These are phyloP conservation scores for Rynchops niger DNA, from an alignment of 2,113 vertebrate genomes.

Conservation along the genomic window DNA sequence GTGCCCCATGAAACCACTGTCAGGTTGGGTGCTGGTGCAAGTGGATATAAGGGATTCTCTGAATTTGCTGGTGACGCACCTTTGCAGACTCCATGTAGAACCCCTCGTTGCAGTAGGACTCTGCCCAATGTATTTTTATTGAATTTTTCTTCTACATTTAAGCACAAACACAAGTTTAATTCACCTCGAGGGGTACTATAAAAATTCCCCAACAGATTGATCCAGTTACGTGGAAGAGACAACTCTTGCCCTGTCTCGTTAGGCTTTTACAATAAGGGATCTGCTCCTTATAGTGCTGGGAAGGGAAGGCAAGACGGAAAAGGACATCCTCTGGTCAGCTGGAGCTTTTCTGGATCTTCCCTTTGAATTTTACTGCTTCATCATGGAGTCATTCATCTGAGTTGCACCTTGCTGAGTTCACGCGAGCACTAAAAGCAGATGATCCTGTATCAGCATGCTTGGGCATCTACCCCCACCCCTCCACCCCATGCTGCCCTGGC, in stretches of 20 bases:
- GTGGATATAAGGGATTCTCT: not conserved
- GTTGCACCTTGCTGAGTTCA: not conserved
- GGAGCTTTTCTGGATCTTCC: not conserved
- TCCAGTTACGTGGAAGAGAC: not conserved
- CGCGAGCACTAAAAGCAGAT: too few relatives aligned
- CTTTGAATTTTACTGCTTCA: not conserved
- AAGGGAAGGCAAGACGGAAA: not conserved
- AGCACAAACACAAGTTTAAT: not conserved
- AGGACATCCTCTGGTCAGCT: not conserved
- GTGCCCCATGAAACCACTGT: too few relatives aligned
- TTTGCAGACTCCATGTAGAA: too few relatives aligned
- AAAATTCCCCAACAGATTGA: not conserved
- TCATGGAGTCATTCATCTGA: not conserved
- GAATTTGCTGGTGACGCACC: too few relatives aligned
- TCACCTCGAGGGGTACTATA: not conserved
- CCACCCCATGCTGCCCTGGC: not conserved
- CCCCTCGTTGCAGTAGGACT: accelerated
- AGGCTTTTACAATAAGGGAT: not conserved
- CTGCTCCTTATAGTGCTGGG: not conserved
- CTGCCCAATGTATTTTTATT: not conserved
- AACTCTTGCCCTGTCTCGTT: not conserved
- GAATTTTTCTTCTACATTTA: too few relatives aligned
- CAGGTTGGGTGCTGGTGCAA: not conserved
- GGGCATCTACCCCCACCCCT: too few relatives aligned
- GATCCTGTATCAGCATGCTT: not conserved